Evolutionary conservation across 2,797 vertebrate genomes (phyloP).

Genomic region (Tenualosa ilisha): DNA sequence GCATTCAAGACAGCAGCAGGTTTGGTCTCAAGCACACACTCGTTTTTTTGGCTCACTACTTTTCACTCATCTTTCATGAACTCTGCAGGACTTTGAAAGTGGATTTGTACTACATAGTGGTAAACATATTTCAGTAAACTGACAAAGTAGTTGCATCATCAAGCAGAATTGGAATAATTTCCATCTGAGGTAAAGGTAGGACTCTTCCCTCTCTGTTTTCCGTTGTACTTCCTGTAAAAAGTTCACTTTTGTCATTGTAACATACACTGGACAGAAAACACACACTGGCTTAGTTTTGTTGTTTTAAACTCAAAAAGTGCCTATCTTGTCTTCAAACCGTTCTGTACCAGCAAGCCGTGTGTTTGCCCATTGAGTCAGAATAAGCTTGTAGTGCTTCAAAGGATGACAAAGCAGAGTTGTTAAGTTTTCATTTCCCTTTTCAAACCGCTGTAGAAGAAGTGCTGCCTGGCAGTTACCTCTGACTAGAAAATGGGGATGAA

Average conservation of each 20-base stretch:
- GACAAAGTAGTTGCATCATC: background rate
- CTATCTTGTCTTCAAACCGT: background rate
- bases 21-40: background rate
- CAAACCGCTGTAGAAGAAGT: background rate
- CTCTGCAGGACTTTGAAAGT: background rate
- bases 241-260: background rate
- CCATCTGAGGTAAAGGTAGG: constrained; percentile 5
- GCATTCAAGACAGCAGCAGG: background rate
- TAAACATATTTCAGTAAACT: background rate
- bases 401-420: background rate
- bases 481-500: background rate
- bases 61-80: background rate
- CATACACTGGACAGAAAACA: constrained; percentile 12
- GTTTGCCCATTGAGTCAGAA: background rate
- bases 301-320: constrained; percentile 14
- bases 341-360: background rate
- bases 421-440: background rate
- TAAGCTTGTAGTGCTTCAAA: background rate
- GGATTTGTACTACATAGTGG: background rate
- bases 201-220: background rate
- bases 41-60: background rate
- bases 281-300: background rate
- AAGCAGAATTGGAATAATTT: background rate
- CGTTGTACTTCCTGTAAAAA: background rate
- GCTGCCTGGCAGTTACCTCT: background rate